Conservation (phyloP, 2,113 vertebrate genomes). For the Chroicocephalus ridibundus region DNA sequence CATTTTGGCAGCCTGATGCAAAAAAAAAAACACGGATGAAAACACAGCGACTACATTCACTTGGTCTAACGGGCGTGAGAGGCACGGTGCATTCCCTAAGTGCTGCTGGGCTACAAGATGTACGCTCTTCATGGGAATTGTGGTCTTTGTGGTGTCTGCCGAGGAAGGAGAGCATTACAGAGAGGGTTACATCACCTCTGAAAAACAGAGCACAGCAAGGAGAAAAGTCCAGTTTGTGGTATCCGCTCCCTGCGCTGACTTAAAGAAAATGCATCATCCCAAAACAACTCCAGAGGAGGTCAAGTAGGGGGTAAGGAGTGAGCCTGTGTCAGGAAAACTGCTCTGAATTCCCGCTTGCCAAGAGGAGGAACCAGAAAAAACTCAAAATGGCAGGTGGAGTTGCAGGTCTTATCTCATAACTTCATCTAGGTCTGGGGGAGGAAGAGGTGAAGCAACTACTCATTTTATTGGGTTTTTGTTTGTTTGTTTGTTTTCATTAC, state of each 20-base stretch:
- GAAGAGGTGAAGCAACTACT: not conserved
- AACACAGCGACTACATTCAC: not conserved
- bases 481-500: not conserved
- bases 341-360: not conserved
- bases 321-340: not conserved
- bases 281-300: conserved; percentile 3
- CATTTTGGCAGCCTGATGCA: not conserved
- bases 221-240: conserved; percentile 27
- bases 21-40: not conserved
- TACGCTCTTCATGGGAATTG: not conserved
- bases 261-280: conserved; percentile 3
- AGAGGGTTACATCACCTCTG: conserved; percentile 38
- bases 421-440: not conserved
- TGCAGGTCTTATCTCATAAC: not conserved
- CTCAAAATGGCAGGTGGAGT: not conserved
- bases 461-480: not conserved
- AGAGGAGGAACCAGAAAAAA: not conserved
- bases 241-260: not conserved
- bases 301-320: not conserved
- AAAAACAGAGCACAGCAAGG: not conserved
- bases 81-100: not conserved
- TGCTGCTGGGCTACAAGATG: not conserved
- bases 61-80: not conserved
- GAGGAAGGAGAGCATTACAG: not conserved
- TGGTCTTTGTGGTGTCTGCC: conserved; percentile 17